phyloP scores from a whole-genome alignment of 2,888 invertebrate genomes.

The Spisula subtruncata region DNA sequence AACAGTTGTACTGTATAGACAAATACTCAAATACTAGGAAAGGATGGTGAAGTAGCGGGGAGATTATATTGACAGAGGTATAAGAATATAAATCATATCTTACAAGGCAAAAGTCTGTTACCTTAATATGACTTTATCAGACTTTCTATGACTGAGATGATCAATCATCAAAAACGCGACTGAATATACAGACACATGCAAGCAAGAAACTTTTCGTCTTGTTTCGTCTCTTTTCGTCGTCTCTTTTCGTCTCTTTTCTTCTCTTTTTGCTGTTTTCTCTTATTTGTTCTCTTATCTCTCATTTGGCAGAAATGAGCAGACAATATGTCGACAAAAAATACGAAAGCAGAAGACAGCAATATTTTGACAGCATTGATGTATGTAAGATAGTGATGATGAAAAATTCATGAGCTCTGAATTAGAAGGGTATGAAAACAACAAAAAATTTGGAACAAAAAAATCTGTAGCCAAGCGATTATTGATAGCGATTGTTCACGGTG shows the following conservation, averaged over 20 bases:
- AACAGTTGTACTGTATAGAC: neutral
- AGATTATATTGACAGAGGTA: neutral
- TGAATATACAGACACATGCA: neutral
- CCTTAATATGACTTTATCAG: slow-evolving; percentile 10
- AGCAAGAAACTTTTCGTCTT: neutral
- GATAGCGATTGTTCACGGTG: neutral
- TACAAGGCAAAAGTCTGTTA: slow-evolving; percentile 1
- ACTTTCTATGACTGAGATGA: neutral
- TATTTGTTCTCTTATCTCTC: neutral
- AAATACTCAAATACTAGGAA: neutral
- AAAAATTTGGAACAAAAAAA: neutral
- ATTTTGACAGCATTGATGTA: slow-evolving; percentile 17
- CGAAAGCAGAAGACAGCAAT: neutral
- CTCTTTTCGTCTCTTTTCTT: no score
- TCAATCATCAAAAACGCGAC: neutral
- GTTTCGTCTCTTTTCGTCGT: no score
- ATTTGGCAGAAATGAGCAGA: slow-evolving; percentile 15
- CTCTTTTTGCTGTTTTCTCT: no score
- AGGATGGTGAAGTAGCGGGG: neutral
- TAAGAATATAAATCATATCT: neutral
- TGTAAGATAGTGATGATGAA: neutral
- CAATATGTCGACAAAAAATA: slow-evolving; percentile 1
- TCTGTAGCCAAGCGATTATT: neutral
- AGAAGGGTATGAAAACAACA: neutral
- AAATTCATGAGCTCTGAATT: neutral